Percentiles rank a stretch among this genome's conserved stretches.
Evolutionary conservation across 2,888 invertebrate species (phyloP).

Genomic region (Scaptodrosophila latifasciaeformis): DNA sequence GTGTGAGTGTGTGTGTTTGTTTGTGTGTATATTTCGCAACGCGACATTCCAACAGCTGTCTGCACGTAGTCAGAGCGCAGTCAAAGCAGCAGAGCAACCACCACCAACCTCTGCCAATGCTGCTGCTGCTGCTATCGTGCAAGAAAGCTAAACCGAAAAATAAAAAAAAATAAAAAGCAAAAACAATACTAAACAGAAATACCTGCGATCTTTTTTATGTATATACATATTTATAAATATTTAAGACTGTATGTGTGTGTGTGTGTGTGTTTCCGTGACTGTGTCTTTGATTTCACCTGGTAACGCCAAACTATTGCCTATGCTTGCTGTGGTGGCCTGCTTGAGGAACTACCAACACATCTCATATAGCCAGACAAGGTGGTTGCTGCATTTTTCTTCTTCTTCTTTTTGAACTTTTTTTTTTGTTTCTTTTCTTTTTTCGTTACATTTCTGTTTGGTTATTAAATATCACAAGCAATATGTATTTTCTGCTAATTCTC

Average conservation of each 20-base stretch:
- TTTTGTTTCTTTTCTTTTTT: too few relatives aligned
- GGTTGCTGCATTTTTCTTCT: background rate
- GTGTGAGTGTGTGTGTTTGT: too few relatives aligned
- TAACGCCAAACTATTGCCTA: background rate
- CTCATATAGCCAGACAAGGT: too few relatives aligned
- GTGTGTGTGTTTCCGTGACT: background rate
- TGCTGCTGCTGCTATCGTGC: too few relatives aligned
- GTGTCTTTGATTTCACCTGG: conserved; percentile 13
- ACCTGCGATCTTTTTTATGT: background rate
- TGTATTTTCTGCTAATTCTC: too few relatives aligned
- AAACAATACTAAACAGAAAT: too few relatives aligned
- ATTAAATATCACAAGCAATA: too few relatives aligned
- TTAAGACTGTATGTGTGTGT: background rate
- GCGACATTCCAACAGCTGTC: conserved; percentile 41
- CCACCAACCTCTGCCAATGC: too few relatives aligned
- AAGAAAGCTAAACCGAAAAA: background rate
- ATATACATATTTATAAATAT: background rate
- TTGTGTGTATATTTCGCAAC: conserved; percentile 23
- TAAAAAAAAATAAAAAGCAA: background rate
- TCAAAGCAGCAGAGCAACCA: background rate
- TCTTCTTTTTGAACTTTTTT: background rate
- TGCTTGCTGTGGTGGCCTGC: too few relatives aligned
- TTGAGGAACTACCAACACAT: too few relatives aligned
- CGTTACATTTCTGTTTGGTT: too few relatives aligned
- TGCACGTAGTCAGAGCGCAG: background rate